Percentiles rank a stretch among this genome's conserved stretches.
phyloP scores from a whole-genome alignment of 2,888 invertebrate species.

The Acronicta aceris region DNA sequence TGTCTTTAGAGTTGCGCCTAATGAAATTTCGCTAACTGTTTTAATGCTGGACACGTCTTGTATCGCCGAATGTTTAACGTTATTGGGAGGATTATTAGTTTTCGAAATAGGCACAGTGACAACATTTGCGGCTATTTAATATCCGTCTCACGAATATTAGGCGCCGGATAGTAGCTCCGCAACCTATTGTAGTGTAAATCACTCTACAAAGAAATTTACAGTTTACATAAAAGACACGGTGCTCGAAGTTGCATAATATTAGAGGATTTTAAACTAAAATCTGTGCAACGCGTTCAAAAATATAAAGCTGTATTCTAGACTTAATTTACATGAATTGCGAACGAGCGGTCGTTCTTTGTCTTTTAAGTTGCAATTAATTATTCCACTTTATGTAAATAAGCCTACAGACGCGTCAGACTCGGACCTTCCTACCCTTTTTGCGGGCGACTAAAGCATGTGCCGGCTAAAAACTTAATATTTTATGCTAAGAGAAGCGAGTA shows the following conservation, averaged over 20 bases:
- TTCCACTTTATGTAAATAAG: conserved; percentile 86
- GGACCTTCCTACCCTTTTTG: conserved; percentile 74
- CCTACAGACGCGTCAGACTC: conserved; percentile 69
- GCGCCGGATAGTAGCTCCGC: conserved; percentile 19
- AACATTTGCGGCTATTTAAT: conserved; percentile 52
- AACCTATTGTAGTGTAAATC: conserved; percentile 44
- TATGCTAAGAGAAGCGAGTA: conserved; percentile 64
- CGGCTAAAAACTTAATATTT: conserved; percentile 68
- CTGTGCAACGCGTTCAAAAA: conserved; percentile 62
- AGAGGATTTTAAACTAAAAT: conserved; percentile 46
- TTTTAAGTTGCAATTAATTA: conserved; percentile 87
- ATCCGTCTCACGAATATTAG: conserved; percentile 47
- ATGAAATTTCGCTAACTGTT: conserved; percentile 76
- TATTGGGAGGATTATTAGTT: conserved; percentile 56
- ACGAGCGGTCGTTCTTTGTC: conserved; percentile 79
- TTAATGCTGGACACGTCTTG: conserved; percentile 76
- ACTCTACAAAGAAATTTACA: conserved; percentile 33
- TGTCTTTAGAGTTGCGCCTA: conserved; percentile 68
- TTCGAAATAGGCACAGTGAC: conserved; percentile 50
- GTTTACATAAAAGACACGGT: conserved; percentile 27
- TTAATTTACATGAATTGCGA: conserved; percentile 85
- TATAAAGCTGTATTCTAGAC: conserved; percentile 71
- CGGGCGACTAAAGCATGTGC: conserved; percentile 62
- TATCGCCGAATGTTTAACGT: conserved; percentile 63
- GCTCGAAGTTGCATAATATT: conserved; percentile 39